Percentiles rank a stretch among this genome's conserved stretches.
Evolutionary conservation across 92 coral and sea anemone genomes (phyloP).

Genomic region (Ricordea florida): DNA sequence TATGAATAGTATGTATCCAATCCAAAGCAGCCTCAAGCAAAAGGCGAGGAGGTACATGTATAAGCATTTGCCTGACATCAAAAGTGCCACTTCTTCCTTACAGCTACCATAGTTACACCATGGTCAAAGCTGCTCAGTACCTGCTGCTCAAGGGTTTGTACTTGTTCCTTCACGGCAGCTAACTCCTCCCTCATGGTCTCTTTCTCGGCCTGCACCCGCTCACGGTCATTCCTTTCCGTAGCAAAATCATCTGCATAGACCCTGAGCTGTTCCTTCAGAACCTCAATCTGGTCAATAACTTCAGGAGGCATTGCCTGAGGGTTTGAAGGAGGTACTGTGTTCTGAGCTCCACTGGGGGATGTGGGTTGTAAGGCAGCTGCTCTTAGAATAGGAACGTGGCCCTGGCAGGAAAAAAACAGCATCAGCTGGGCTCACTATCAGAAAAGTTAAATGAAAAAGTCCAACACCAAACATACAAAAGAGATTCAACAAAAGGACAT

Average conservation of each 20-base stretch:
- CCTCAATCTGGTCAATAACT: slow-evolving; percentile 76
- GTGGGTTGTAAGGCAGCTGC: not conserved
- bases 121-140: slow-evolving; percentile 11
- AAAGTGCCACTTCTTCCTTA: not conserved
- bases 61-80: not conserved
- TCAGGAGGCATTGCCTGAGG: slow-evolving; percentile 47
- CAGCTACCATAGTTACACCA: not conserved
- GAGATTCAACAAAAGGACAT: no score
- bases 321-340: not conserved
- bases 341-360: not conserved
- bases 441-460: no score
- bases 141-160: slow-evolving; percentile 76
- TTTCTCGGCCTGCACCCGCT: slow-evolving; percentile 87
- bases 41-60: no score
- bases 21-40: no score
- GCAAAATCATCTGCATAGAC: slow-evolving; percentile 92
- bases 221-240: slow-evolving; percentile 88
- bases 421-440: no score
- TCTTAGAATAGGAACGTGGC: not conserved
- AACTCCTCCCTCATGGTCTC: slow-evolving; percentile 68
- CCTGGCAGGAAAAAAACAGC: no score
- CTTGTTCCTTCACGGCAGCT: slow-evolving; percentile 65
- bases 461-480: no score
- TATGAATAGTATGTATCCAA: no score
- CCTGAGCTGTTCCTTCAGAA: slow-evolving; percentile 86